Evolutionary conservation across 2,888 invertebrate species (phyloP), one percentile per base, ranked within the genome.

Genomic region (Coronaproctus castanopsis): DNA sequence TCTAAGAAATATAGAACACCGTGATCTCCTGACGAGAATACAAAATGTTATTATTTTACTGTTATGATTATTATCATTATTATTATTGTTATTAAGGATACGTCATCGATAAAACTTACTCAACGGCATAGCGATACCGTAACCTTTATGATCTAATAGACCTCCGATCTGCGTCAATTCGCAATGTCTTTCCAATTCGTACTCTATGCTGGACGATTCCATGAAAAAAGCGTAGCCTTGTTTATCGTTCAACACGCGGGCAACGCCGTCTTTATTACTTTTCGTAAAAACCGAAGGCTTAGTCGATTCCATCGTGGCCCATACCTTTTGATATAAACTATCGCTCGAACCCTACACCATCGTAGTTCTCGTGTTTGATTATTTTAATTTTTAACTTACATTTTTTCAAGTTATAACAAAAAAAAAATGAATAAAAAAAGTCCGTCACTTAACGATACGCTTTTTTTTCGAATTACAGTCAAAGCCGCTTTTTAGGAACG

Each of bases 181-280:
- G 69, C 93, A 95, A 67, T 88, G 79, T 62, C 87, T 77, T 71
- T 90, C 86, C 63, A 87, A 78, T 67, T 84, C 84, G 72, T 95
- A 98, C 72, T 98, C 96, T 64, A 97, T 84, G 1, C 86, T 84
- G 0, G 92, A 87, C 3, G 92, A 93, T 75, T 97, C 97, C 90
- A 96, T 95, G 54, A 98, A 76, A 71, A 86, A 97, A 2, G 97
- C 97, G 71, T 92, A 98, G 57, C 77, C 78, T 57, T 84, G 78
- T 70, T 86, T 86, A 52, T 80, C 82, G 71, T 81, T 83, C 57
- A 80, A 68, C 0, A 95, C 95, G 62, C 88, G 77, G 18, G 89
- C 85, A 1, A 91, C 83, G 0, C 95, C 96, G 68, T 90, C 88
- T 53, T 81, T 80, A 69, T 92, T 95, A 68, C 78, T 82, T 62